A percentile compares a stretch with the other conserved stretches of the same genome.
phyloP scores from a whole-genome alignment of 1,140 invertebrate species.

The Dermatophagoides farinae region DNA sequence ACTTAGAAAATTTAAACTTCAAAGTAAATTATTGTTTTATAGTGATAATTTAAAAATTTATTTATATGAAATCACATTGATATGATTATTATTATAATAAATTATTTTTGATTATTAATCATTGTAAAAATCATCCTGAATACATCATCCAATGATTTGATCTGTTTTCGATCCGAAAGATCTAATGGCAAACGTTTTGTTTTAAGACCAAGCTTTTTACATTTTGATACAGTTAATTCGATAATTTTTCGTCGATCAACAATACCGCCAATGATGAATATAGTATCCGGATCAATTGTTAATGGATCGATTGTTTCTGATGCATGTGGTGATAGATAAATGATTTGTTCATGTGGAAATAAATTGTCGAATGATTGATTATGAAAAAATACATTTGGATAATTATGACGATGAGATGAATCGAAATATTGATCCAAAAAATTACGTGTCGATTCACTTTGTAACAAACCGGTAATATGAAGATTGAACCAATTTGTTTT shows the following conservation, averaged over 20 bases:
- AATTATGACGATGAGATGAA: background rate
- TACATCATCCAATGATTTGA: conserved; percentile 6
- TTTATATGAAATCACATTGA: background rate
- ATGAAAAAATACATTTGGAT: background rate
- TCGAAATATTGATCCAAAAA: background rate
- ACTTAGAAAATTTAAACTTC: background rate
- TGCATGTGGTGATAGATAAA: conserved; percentile 69
- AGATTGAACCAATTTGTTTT: background rate
- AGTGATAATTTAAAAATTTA: background rate
- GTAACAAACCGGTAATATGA: background rate
- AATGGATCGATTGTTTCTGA: conserved; percentile 38
- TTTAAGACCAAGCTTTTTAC: conserved; percentile 51
- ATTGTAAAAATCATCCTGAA: background rate
- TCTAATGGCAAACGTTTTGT: conserved; percentile 60
- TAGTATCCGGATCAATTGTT: conserved; percentile 38
- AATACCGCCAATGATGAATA: conserved; percentile 70
- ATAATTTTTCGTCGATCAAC: conserved; percentile 35
- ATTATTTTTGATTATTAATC: background rate
- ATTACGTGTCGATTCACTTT: background rate
- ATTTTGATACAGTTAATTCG: conserved; percentile 48
- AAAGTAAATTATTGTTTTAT: background rate
- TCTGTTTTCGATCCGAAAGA: background rate
- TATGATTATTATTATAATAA: background rate
- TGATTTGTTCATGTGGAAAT: conserved; percentile 53
- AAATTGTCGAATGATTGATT: conserved; percentile 45